Evolutionary conservation across 2,113 vertebrate species (phyloP).

Genomic region (Hystrix cristata): DNA sequence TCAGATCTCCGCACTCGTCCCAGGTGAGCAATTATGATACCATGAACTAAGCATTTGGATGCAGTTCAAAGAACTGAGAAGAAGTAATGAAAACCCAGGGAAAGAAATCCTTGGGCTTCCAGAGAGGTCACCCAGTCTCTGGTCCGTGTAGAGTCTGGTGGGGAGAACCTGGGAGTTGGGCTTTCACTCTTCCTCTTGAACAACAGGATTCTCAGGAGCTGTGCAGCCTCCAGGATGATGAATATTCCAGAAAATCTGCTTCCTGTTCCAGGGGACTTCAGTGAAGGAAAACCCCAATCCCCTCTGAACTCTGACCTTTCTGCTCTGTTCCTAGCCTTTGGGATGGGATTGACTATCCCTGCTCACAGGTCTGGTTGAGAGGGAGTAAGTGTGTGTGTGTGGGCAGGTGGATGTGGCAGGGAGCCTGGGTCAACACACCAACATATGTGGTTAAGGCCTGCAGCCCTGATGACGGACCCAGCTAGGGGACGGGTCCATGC

Average conservation of each 20-base stretch:
- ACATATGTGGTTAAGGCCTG: rapidly evolving
- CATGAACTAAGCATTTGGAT: not conserved
- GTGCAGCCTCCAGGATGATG: too few species aligned
- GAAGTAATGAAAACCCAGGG: not conserved
- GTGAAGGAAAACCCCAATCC: not conserved
- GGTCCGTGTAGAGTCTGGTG: not conserved
- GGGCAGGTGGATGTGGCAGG: not conserved
- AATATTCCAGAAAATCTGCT: not conserved
- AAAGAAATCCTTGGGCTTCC: not conserved
- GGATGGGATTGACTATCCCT: not conserved
- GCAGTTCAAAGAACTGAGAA: conserved; percentile 3
- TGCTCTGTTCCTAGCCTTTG: not conserved
- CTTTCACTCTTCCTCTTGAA: not conserved
- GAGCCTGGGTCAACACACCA: rapidly evolving
- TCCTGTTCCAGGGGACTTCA: not conserved
- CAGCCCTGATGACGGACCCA: not conserved
- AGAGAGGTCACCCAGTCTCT: not conserved
- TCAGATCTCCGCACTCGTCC: conserved; percentile 32
- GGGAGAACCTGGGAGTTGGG: not conserved
- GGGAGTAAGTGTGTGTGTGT: rapidly evolving
- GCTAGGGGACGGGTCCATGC: rapidly evolving
- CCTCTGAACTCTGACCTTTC: not conserved
- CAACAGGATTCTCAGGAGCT: not conserved
- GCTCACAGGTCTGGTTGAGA: not conserved
- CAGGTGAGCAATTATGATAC: not conserved